phyloP scores from a whole-genome alignment of 2,888 invertebrate genomes.

The Alviniconcha strummeri region DNA sequence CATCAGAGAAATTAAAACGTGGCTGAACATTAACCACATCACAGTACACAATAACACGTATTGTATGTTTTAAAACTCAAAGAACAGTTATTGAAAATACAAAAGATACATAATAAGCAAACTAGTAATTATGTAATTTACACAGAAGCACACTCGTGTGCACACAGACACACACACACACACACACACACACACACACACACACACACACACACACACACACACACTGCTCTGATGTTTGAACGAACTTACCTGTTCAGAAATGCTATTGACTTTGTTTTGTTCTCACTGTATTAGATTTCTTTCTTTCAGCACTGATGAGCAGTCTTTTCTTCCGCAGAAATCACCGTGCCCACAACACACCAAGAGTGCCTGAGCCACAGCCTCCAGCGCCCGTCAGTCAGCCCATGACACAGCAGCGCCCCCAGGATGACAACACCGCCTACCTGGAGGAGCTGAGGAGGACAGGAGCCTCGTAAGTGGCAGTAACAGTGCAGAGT shows the following conservation, averaged over 20 bases:
- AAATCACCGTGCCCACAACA: constrained; percentile 14
- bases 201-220: not conserved
- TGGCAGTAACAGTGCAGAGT: not conserved
- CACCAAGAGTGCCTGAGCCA: constrained; percentile 18
- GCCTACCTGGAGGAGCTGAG: constrained; percentile 43
- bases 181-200: not conserved
- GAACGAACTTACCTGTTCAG: not conserved
- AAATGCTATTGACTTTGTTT: not conserved
- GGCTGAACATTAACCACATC: no score
- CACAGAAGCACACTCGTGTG: not conserved
- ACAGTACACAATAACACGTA: no score
- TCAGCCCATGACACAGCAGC: not conserved
- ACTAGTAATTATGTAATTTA: not conserved
- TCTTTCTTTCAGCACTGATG: not conserved
- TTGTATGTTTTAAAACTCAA: no score
- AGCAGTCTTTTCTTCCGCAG: not conserved
- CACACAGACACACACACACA: not conserved
- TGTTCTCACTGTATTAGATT: not conserved
- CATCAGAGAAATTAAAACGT: no score
- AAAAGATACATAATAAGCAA: no score
- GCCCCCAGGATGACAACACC: constrained; percentile 38
- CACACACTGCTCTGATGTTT: not conserved
- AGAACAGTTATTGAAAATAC: no score
- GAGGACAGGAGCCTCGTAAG: constrained; percentile 32
- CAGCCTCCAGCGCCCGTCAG: not conserved